Base-by-base conservation (phyloP, 2,888 invertebrate species). In the Troglohyphantes excavatus region DNA sequence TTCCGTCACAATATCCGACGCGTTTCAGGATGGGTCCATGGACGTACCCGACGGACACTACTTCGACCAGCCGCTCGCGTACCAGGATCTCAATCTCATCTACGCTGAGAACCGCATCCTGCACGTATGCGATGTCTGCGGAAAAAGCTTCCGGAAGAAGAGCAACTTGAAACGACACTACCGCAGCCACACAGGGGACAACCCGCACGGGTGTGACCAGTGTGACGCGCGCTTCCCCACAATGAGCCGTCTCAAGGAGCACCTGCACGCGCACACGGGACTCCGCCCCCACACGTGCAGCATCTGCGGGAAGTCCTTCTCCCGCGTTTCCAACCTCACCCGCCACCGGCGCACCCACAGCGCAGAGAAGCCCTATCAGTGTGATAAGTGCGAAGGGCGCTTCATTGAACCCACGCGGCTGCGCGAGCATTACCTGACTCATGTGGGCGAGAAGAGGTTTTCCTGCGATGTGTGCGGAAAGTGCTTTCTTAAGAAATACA, bases 181-280 rank as follows among this genome's bases (percentile, higher is more conserved):
- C 17, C 76, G 76, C 3, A 33, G n/a, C 2, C 76, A 76, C 13
- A 76, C 73, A 0, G 53, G 53, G 2, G 73, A 73, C n/a, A 73
- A 73, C n/a, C 73, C 73, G 0, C 26, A 53, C 43, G 53, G 7
- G 9, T 73, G 73, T 7, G 53, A 29, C 6, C 2, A 46, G 11
- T 73, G 73, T n/a, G n/a, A 26, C 17, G 26, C 53, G 6, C 9
- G 27, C 23, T 73, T 53, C 27, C 26, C 73, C 19, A 27, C 53
- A 1, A 13, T 21, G 26, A 73, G 53, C 27, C 26, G 53, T 6
- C 23, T 73, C 7, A 53, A 39, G 3, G 70, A 70, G 0, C 70
- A 70, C 23, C 13, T 13, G 39, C 33, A 2, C 29, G 23, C 19
- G 11, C 70, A 70, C 21, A 70, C 39, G 2, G 39, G 39, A 13